phyloP scores from a whole-genome alignment of 2,888 invertebrate species.

The Falcaria lacertinaria region DNA sequence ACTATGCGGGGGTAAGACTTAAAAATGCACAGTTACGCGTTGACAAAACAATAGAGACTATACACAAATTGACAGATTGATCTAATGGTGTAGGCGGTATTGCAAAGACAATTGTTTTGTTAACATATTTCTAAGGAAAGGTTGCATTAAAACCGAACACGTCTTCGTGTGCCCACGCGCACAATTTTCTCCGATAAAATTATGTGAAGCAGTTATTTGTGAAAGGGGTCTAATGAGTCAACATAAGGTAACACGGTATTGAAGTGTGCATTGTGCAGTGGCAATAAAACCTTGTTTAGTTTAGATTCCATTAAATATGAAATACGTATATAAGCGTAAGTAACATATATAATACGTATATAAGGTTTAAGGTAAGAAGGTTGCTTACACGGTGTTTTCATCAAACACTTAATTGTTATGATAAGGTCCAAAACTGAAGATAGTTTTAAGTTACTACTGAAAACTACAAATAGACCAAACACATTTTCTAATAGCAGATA shows the following conservation, averaged over 20 bases:
- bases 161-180: constrained; percentile 56
- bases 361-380: too few species aligned
- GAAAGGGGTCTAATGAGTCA: constrained; percentile 61
- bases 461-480: too few species aligned
- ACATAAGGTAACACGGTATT: constrained; percentile 64
- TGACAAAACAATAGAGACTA: not conserved
- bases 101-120: constrained; percentile 31
- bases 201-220: constrained; percentile 69
- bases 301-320: too few species aligned
- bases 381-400: too few species aligned
- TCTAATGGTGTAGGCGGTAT: constrained; percentile 12
- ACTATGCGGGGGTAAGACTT: constrained; percentile 42
- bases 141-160: constrained; percentile 58
- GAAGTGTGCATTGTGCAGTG: constrained; percentile 35
- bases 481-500: too few species aligned
- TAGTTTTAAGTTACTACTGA: too few species aligned
- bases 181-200: constrained; percentile 72
- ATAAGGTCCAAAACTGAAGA: too few species aligned
- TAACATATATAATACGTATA: too few species aligned
- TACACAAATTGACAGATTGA: constrained; percentile 9
- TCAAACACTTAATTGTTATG: too few species aligned
- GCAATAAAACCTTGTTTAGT: too few species aligned
- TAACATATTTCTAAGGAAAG: constrained; percentile 63
- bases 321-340: too few species aligned
- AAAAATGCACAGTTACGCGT: constrained; percentile 1